A percentile compares a stretch with the other conserved stretches of the same genome.
Evolutionary conservation across 1,140 invertebrate species (phyloP).

Genomic region (Propsilocerus akamusi): DNA sequence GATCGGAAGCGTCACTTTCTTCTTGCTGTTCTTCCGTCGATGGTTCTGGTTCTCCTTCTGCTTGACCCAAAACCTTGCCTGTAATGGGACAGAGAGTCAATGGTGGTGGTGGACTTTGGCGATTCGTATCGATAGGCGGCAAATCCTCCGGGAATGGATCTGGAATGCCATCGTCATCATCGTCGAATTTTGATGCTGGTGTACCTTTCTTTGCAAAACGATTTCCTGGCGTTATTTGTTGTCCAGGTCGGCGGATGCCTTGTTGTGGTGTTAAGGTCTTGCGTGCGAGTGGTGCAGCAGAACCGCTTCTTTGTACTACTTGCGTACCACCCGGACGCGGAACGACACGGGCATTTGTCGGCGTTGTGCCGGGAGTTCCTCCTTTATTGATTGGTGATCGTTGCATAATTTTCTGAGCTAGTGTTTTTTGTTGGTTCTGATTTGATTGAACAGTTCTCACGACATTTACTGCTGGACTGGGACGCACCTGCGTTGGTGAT

Average conservation of each 20-base stretch:
- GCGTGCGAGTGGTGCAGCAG: background rate
- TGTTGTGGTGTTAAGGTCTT: background rate
- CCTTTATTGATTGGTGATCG: background rate
- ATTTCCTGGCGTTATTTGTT: conserved; percentile 10
- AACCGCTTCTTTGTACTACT: background rate
- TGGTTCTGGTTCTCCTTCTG: conserved; percentile 41
- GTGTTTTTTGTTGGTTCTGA: background rate
- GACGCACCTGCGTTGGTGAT: conserved; percentile 12
- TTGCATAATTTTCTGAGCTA: background rate
- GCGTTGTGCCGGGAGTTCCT: background rate
- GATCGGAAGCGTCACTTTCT: conserved; percentile 11
- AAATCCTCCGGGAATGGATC: conserved; percentile 34
- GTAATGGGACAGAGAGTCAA: conserved; percentile 47
- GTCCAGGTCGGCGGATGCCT: too few relatives aligned
- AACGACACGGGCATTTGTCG: background rate
- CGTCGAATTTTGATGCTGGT: conserved; percentile 10
- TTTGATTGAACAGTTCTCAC: background rate
- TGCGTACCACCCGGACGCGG: background rate
- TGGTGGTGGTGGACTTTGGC: conserved; percentile 42
- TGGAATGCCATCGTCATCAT: conserved; percentile 28
- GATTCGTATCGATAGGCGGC: conserved; percentile 29
- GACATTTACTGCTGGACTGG: background rate
- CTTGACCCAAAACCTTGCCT: conserved; percentile 42
- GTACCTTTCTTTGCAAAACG: conserved; percentile 12
- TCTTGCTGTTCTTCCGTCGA: conserved; percentile 16